Evolutionary conservation across 1,140 invertebrate species (phyloP).

Genomic region (Gryon sp.): DNA sequence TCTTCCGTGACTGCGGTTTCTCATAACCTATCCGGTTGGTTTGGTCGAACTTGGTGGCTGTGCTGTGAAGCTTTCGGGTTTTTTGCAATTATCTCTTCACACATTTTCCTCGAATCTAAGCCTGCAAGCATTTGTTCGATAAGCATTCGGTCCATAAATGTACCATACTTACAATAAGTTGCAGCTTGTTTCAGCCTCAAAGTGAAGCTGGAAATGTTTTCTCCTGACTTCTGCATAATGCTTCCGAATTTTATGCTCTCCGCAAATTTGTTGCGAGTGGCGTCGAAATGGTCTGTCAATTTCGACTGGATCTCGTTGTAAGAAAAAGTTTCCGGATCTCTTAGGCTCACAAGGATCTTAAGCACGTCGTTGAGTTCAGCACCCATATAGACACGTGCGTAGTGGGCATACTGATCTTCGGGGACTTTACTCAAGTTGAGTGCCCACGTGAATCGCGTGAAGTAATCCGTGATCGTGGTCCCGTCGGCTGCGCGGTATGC

Average conservation of each 20-base stretch:
- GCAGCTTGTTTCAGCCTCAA: conserved; percentile 33
- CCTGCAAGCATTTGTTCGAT: conserved; percentile 51
- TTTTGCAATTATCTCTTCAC: conserved; percentile 50
- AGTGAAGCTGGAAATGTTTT: conserved; percentile 34
- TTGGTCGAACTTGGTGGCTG: neutral
- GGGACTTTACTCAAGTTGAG: neutral
- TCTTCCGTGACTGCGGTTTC: neutral
- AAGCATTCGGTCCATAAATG: conserved; percentile 47
- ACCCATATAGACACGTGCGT: conserved; percentile 48
- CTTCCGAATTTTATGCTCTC: conserved; percentile 24
- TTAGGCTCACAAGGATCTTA: conserved; percentile 28
- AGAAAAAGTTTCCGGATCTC: no score
- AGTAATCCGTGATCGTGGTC: no score
- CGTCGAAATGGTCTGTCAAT: no score
- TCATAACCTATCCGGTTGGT: conserved; percentile 16
- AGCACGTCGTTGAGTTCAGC: conserved; percentile 36
- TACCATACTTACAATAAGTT: conserved; percentile 42
- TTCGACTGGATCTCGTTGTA: no score
- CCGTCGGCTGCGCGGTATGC: no score
- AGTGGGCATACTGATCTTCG: neutral
- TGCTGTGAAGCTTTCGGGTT: conserved; percentile 10
- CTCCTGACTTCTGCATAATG: conserved; percentile 13
- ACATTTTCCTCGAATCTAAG: conserved; percentile 20
- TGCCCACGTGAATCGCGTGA: conserved; percentile 1
- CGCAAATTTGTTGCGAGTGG: no score